These are phyloP conservation scores for Catocala nupta DNA, from an alignment of 2,888 invertebrate species.

Conservation along the genomic window DNA sequence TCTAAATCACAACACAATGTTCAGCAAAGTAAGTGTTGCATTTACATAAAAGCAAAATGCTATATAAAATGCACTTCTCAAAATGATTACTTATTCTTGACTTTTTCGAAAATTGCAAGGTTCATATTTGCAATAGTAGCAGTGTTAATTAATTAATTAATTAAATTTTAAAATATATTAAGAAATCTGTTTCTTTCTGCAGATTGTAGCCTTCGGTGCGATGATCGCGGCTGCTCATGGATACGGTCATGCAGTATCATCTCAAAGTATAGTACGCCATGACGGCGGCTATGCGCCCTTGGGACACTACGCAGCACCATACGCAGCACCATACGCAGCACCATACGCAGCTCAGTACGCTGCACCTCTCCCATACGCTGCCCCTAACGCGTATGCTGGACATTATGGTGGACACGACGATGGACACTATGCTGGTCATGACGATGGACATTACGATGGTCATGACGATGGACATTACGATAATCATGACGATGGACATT, in stretches of 20 bases:
- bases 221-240: constrained; percentile 80
- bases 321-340: constrained; percentile 41
- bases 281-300: constrained; percentile 62
- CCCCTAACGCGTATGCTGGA: constrained; percentile 48
- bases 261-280: constrained; percentile 75
- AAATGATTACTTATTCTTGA: no score
- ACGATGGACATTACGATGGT: constrained; percentile 26
- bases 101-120: not conserved
- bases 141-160: no score
- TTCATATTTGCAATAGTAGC: no score
- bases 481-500: constrained; percentile 14
- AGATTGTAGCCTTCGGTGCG: constrained; percentile 80
- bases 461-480: constrained; percentile 25
- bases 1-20: constrained; percentile 73
- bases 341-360: constrained; percentile 53
- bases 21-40: constrained; percentile 74
- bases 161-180: not conserved
- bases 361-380: constrained; percentile 52
- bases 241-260: constrained; percentile 73
- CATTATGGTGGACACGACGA: constrained; percentile 38
- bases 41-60: not conserved
- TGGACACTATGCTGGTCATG: constrained; percentile 26
- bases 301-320: constrained; percentile 41
- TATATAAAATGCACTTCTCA: not conserved
- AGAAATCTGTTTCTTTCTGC: constrained; percentile 30